Evolutionary conservation across 37 sponge, comb jelly and placozoan species (phyloP), one percentile per base, ranked within the genome.

Genomic region (Mnemiopsis leidyi): DNA sequence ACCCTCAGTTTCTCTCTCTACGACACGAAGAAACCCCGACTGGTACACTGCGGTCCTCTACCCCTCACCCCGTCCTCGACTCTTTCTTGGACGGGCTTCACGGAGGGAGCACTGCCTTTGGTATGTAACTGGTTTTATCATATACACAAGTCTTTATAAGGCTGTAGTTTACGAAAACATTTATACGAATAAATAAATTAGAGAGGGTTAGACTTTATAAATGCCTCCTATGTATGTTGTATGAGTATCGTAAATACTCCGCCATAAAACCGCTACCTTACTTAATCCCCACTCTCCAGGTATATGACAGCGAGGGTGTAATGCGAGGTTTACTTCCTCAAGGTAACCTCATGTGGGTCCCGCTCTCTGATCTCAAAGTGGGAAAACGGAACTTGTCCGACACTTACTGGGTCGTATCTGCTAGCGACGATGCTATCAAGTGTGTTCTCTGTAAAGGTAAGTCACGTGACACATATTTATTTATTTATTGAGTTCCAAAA

Each of bases 301-400:
- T 85, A 29, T 85, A 26, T 29, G 90, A 85, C 90, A 85, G 90
- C 39, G 90, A 85, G 48, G 90, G 90, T 16, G 90, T 85, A 33
- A 0, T 40, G 1, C 24, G 90, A 16, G 32, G 48, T 61, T 61
- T 85, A 5, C 90, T 85, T 0, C 90, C 90, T 26, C 90, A 85
- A 13, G 61, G 48, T 28, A 37, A 37, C 26, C 61, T 85, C 5
- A 38, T 85, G 61, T 85, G 90, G 90, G 90, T 85, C 23, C 90
- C 90, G 0, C 40, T 85, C 16, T 24, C 61, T 23, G 90, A 85
- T 25, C 2, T 85, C 3, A 85, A 29, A 33, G 61, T 40, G 2
- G 61, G 61, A 13, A 85, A 85, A 85, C 90, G 90, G 13, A 85
- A 40, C 61, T 23, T 38, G 26, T 85, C 90, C 61, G 90, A 85